These are phyloP conservation scores for Xiphophorus couchianus DNA, from an alignment of 2,113 vertebrate genomes.

Conservation along the genomic window DNA sequence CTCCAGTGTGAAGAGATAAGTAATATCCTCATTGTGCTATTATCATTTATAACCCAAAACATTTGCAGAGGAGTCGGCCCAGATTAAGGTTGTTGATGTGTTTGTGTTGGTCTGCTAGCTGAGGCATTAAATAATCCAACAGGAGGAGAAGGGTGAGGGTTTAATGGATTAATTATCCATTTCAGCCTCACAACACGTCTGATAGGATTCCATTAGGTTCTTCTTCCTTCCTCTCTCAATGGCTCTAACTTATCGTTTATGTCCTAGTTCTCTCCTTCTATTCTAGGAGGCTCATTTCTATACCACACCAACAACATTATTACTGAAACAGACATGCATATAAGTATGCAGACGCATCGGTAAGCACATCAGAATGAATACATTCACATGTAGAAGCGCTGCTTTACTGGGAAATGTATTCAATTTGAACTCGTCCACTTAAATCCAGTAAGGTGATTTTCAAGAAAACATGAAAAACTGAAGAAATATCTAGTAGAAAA, in stretches of 20 bases:
- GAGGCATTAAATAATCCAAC: not conserved
- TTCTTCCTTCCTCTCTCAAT: not conserved
- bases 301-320: slow-evolving; percentile 23
- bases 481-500: too few relatives aligned
- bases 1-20: not conserved
- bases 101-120: slow-evolving; percentile 19
- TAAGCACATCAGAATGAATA: not conserved
- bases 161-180: slow-evolving; percentile 4
- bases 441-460: not conserved
- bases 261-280: not conserved
- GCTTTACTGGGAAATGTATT: not conserved
- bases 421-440: not conserved
- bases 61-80: not conserved
- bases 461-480: too few relatives aligned
- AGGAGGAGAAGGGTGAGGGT: not conserved
- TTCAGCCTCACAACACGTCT: slow-evolving; percentile 9
- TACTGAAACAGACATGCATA: slow-evolving; percentile 15
- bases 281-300: slow-evolving; percentile 19
- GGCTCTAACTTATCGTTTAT: not conserved
- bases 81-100: slow-evolving; percentile 3
- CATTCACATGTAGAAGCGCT: not conserved
- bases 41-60: slow-evolving; percentile 21
- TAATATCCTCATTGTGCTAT: slow-evolving; percentile 25
- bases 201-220: slow-evolving; percentile 1
- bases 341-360: not conserved